Evolutionary conservation across 2,113 vertebrate species (phyloP), one percentile per base, ranked within the genome.

Genomic region (Choloepus hoffmanni): DNA sequence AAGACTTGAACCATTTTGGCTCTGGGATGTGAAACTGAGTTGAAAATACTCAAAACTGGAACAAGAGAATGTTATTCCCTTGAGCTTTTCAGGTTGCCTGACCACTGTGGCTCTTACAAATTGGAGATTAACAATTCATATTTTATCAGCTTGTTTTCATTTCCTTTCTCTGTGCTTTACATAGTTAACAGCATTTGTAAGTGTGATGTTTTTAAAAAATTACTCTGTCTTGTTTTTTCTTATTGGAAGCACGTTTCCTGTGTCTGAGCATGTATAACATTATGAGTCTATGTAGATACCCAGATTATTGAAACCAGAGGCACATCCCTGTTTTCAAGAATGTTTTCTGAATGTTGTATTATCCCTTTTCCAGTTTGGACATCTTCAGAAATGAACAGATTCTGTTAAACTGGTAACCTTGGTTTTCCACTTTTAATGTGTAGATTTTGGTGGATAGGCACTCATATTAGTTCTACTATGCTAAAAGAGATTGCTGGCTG

Each of bases 11-110:
- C 23, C 21, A 36, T 8, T 68, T 88, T 72, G 53, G 18, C 16
- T 94, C 45, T 96, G 53, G 74, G 50, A 87, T 67, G 45, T 79
- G 58, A 97, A 95, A 82, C 55, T 68, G 89, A 93, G 21, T 87
- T 70, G 70, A 33, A 72, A 89, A 43, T 74, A 68, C 43, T 87
- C 45, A 83, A 65, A 95, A 94, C 18, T 11, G 45, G 45, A 82
- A 63, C 33, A 79, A 28, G 40, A 89, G 83, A 92, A 76, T 50
- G 77, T 77, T 36, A 88, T 86, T 95, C 40, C 2, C 15, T 82
- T 45, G 28, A 72, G 43, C 60, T 16, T 90, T 58, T 83, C 21
- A 78, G 70, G 50, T 92, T 87, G 11, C 18, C 92, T 74, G 72
- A 18, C 16, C 13, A 65, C 40, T 82, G 48, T 53, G 28, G 18